Base-by-base conservation (phyloP, 2,797 vertebrate species). In the Sorex maritimensis region DNA sequence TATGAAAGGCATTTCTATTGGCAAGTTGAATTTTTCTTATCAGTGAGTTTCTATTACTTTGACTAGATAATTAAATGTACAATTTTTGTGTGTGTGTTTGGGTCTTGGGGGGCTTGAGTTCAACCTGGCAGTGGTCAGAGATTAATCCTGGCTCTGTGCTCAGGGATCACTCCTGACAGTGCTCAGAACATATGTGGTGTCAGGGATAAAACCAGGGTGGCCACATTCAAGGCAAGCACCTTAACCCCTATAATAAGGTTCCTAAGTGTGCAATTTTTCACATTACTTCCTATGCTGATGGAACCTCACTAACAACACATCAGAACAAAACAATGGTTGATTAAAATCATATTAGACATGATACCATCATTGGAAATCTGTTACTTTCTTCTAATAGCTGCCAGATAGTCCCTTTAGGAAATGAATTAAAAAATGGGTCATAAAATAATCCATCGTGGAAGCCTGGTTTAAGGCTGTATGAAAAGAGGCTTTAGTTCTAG, bases 31-130 rank as follows among this genome's bases (percentile, higher is more conserved):
- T 89, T 74, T 55, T 93, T 92, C 81, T 92, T 44, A 68, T 78
- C 80, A 92, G 52, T 84, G 52, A 28, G 24, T 78, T 90, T 88
- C 58, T 86, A 30, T 17, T 91, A 24, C 78, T 88, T 96, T 81
- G 82, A 67, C 11, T 46, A 13, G 52, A 55, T 34, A 58, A 52
- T 80, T 77, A 94, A 93, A 41, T 81, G 44, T 23, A 28, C 73
- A 41, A 80, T 44, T 19, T 61, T 3, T 61, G 17, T 61, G 21
- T 19, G 21, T 19, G 58, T 61, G 58, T 61, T 19, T 61, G 58
- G 17, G 49, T 6, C 13, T 11, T 11, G 6, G 49, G 13, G 11
- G 6, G 49, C 10, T 52, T 52, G 49, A 52, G 49, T 19, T 15
- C 58, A 61, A 61, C 21, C 17, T 61, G 4, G 58, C 2, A 61